These are phyloP conservation scores for Ormyrus thymus DNA, from an alignment of 2,888 invertebrate species.

Conservation along the genomic window DNA sequence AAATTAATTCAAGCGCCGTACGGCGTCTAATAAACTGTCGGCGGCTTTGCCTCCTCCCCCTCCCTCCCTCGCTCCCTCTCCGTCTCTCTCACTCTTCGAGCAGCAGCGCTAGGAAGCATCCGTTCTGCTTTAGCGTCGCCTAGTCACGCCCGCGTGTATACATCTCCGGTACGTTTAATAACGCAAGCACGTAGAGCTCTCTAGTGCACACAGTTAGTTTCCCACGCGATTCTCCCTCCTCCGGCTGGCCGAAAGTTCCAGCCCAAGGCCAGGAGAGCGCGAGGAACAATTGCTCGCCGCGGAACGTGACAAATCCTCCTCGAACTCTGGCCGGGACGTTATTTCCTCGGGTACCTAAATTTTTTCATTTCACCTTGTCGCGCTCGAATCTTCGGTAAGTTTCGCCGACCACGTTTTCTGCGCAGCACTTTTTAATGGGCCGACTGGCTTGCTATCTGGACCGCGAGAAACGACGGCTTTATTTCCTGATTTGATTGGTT, in stretches of 20 bases:
- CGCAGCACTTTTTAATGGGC: neutral
- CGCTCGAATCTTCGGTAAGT: slow-evolving; percentile 26
- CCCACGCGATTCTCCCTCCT: slow-evolving; percentile 58
- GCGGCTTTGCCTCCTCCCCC: too few relatives aligned
- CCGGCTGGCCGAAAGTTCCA: slow-evolving; percentile 15
- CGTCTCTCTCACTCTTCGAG: too few relatives aligned
- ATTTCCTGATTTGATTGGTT: neutral
- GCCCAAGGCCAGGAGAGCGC: slow-evolving; percentile 9
- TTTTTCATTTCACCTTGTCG: neutral
- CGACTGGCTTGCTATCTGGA: neutral
- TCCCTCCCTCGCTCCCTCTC: slow-evolving; percentile 48
- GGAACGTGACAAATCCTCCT: slow-evolving; percentile 45
- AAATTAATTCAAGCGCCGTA: slow-evolving; percentile 56
- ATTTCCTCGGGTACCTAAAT: slow-evolving; percentile 2
- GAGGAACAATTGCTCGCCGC: slow-evolving; percentile 44
- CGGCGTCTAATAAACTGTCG: slow-evolving; percentile 59
- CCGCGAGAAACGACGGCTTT: neutral
- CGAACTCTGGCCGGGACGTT: slow-evolving; percentile 28
- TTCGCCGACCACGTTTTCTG: slow-evolving; percentile 26
- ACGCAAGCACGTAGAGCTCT: slow-evolving; percentile 66
- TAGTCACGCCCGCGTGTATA: slow-evolving; percentile 40
- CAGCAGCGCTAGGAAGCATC: too few relatives aligned
- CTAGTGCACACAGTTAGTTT: slow-evolving; percentile 64
- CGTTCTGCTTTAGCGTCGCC: slow-evolving; percentile 19
- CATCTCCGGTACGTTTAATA: slow-evolving; percentile 61